Evolutionary conservation across 92 coral and sea anemone species (phyloP), one percentile per base, ranked within the genome.

Genomic region (Montipora capitata): DNA sequence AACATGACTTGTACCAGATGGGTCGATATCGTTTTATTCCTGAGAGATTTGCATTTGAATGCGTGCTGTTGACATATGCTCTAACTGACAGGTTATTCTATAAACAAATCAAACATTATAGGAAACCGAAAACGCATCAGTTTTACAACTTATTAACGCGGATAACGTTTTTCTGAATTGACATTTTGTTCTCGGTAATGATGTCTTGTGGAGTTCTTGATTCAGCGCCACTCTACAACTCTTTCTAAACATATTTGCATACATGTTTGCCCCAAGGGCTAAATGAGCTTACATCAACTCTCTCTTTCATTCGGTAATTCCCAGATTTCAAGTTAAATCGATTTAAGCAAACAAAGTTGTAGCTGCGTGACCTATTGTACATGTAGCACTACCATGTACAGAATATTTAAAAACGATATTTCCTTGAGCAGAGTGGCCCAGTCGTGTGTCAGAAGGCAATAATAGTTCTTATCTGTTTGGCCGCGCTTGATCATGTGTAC

Each of bases 1-100:
- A 27, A 27, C 35, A 17, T 68, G 4, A 1, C 40, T 12, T 69
- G 12, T 52, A 5, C 20, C 20, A 73, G 8, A 44, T 59, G 11
- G 68, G 42, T 83, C 62, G 80, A 71, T 68, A 83, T 72, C 87
- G 40, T 57, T 40, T 48, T 72, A 20, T 59, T 65, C 39, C 3
- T 68, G 68, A 12, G 58, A 49, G 41, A 83, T 83, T 83, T 83
- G 71, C 91, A 80, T 81, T 20, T 73, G 76, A 58, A 81, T 45
- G 63, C 39, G 49, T 68, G 48, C 56, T 38, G 38, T 80, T 73
- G 35, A 27, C 35, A 27, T 27, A 2, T 27, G 77, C 77, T 10
- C 44, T 17, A 11, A 15, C 15, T 56, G 82, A 63, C 84, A 78
- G 84, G 85, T 76, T 59, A 54, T 62, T 58, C 68, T 87, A 41